Conservation (phyloP, 2,797 vertebrate species). For the Cynodonichthys magdalenae region DNA sequence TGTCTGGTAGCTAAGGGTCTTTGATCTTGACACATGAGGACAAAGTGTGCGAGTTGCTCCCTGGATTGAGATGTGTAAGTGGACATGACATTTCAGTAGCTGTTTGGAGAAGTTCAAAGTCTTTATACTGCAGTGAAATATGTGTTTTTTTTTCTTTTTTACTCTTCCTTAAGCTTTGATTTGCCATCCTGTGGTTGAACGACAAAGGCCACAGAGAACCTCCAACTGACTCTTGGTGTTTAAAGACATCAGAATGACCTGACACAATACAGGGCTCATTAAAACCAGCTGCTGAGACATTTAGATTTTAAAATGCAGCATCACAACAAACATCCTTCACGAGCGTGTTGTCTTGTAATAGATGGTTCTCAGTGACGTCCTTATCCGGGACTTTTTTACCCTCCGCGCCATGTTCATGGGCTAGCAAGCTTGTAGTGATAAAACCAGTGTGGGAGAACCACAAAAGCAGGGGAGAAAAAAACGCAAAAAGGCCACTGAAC, state of each 20-base stretch:
- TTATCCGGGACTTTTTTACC: no score
- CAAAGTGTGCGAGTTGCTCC: constrained; percentile 16
- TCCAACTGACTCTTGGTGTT: constrained; percentile 8
- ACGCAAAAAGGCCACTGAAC: no score
- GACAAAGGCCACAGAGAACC: constrained; percentile 7
- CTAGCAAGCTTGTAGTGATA: no score
- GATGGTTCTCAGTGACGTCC: no score
- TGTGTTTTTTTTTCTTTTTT: constrained; percentile 1
- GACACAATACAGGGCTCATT: constrained; percentile 5
- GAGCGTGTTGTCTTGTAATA: constrained; percentile 3
- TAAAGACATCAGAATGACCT: constrained; percentile 25
- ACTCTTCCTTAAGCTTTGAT: constrained; percentile 22
- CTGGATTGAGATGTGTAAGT: constrained; percentile 26
- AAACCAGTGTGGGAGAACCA: no score
- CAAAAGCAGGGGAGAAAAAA: no score
- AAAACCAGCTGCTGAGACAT: constrained; percentile 17
- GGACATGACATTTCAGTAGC: constrained; percentile 22
- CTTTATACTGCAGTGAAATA: constrained; percentile 16
- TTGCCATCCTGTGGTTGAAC: constrained; percentile 18
- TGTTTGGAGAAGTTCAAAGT: constrained; percentile 28
- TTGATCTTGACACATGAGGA: constrained; percentile 39
- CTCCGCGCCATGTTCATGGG: no score
- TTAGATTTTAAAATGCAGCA: constrained; percentile 13
- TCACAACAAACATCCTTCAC: constrained; percentile 16
- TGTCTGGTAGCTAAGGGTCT: constrained; percentile 17